Conservation (phyloP, 2,888 invertebrate genomes). For the Ophion obscuratus region DNA sequence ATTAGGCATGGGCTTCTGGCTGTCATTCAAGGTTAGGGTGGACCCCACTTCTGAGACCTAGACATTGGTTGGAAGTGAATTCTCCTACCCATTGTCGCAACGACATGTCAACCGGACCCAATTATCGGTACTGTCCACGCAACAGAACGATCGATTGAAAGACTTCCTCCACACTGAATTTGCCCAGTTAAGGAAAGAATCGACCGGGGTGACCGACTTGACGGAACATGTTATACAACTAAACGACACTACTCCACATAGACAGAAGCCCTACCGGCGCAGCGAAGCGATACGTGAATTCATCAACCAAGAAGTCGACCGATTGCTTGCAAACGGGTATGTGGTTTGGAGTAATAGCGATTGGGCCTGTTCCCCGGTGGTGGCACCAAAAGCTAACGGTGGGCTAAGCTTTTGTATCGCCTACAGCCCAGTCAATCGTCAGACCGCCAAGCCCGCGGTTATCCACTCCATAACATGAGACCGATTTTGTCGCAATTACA, state of each 20-base stretch:
- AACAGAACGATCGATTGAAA: slow-evolving; percentile 15
- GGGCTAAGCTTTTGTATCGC: too few relatives aligned
- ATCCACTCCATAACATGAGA: neutral
- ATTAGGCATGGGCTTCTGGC: slow-evolving; percentile 2
- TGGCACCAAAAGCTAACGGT: neutral
- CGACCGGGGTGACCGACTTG: slow-evolving; percentile 38
- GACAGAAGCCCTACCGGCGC: slow-evolving; percentile 43
- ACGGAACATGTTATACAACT: slow-evolving; percentile 37
- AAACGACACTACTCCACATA: slow-evolving; percentile 14
- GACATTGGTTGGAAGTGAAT: slow-evolving; percentile 25
- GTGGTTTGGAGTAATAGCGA: neutral
- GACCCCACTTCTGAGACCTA: neutral
- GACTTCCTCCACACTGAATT: slow-evolving; percentile 32
- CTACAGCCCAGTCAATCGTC: too few relatives aligned
- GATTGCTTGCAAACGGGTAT: neutral
- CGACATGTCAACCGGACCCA: neutral
- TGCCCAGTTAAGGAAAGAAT: neutral
- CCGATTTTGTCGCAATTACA: slow-evolving; percentile 5
- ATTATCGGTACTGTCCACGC: slow-evolving; percentile 2
- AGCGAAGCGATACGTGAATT: neutral
- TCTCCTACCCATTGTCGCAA: slow-evolving; percentile 22
- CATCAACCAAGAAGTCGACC: slow-evolving; percentile 2
- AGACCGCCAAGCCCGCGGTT: neutral
- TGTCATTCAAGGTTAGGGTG: slow-evolving; percentile 9
- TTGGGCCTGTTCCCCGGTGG: slow-evolving; percentile 1